Evolutionary conservation across 2,113 vertebrate species (phyloP).

Genomic region (Neolamprologus sp.): DNA sequence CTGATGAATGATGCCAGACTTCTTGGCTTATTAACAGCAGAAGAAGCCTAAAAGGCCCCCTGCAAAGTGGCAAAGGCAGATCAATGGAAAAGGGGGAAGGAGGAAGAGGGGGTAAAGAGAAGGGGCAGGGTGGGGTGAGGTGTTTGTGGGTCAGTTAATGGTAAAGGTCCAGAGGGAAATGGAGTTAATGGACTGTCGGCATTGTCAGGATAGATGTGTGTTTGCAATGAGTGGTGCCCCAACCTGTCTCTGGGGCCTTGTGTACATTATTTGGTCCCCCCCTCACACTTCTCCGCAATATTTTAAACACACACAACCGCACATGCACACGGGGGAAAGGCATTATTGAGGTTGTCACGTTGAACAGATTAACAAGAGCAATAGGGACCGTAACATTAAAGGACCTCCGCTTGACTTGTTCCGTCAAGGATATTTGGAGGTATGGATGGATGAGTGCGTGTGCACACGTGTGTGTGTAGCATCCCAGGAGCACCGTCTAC

Average conservation of each 20-base stretch:
- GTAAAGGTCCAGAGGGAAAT: conserved; percentile 4
- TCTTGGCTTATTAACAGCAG: not conserved
- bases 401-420: conserved; percentile 40
- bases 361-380: conserved; percentile 48
- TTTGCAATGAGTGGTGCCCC: not conserved
- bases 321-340: not conserved
- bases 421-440: conserved; percentile 21
- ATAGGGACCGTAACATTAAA: conserved; percentile 45
- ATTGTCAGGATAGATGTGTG: conserved; percentile 14
- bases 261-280: conserved; percentile 17
- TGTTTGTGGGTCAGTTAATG: not conserved
- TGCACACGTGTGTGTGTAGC: not conserved
- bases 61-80: conserved; percentile 8
- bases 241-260: conserved; percentile 30
- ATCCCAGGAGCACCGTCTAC: not conserved
- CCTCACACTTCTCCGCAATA: not conserved
- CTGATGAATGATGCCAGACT: not conserved
- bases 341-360: conserved; percentile 38
- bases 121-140: not conserved
- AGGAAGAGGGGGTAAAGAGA: not conserved
- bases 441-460: not conserved
- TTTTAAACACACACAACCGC: not conserved
- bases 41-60: not conserved
- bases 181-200: conserved; percentile 30
- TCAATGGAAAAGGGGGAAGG: not conserved